Percentiles rank a stretch among this genome's conserved stretches.
These are phyloP conservation scores for Brachionus rubens DNA, from an alignment of 1,140 invertebrate species.

Conservation along the genomic window DNA sequence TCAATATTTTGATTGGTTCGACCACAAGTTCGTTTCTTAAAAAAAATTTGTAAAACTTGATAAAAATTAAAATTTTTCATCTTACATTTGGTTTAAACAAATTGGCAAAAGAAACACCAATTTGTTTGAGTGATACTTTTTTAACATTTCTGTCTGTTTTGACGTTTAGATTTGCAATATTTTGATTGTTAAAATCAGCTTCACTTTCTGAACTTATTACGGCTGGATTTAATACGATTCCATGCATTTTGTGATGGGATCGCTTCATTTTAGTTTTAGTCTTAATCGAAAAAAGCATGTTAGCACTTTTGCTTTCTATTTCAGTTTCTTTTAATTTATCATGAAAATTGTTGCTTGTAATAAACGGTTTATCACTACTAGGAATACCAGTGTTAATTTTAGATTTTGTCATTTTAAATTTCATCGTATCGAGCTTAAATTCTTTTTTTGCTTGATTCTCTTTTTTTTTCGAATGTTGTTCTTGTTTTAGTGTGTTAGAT, in stretches of 20 bases:
- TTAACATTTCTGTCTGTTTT: conserved; percentile 8
- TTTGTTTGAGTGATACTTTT: conserved; percentile 1
- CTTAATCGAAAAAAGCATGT: conserved; percentile 6
- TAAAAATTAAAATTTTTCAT: not conserved
- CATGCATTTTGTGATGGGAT: not conserved
- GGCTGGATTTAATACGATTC: not conserved
- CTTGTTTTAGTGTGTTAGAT: too few relatives aligned
- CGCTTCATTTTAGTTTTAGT: conserved; percentile 29
- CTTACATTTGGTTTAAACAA: not conserved
- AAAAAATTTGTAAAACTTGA: not conserved
- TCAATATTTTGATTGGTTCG: not conserved
- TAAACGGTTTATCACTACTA: too few relatives aligned
- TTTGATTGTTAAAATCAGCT: not conserved
- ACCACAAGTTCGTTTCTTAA: not conserved
- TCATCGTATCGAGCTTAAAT: too few relatives aligned
- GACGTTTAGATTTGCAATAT: not conserved
- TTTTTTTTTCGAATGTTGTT: too few relatives aligned
- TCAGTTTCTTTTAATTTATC: not conserved
- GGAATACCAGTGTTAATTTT: too few relatives aligned
- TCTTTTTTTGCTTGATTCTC: too few relatives aligned
- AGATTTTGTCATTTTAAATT: conserved; percentile 1
- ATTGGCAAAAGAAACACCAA: conserved; percentile 12
- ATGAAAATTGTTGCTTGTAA: too few relatives aligned
- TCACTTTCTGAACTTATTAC: not conserved
- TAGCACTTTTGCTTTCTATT: conserved; percentile 6